Evolutionary conservation across 1,140 invertebrate genomes (phyloP).

Genomic region (Ruditapes philippinarum): DNA sequence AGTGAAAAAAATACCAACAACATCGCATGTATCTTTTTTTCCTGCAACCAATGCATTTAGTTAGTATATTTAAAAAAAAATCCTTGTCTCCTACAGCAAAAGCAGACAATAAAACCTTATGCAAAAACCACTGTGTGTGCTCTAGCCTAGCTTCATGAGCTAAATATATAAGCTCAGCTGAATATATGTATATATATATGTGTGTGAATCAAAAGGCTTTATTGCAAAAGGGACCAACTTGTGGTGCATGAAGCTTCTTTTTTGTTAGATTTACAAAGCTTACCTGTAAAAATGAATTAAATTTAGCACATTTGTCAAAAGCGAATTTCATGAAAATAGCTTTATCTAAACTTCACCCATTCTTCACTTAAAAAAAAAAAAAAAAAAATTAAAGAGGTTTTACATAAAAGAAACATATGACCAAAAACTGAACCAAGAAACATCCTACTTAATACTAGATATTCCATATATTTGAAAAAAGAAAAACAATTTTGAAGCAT

Average conservation of each 20-base stretch:
- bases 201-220: background rate
- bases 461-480: too few species aligned
- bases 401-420: too few species aligned
- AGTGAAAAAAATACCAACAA: background rate
- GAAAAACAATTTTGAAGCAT: too few species aligned
- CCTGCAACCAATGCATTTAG: background rate
- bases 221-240: slow-evolving; percentile 19
- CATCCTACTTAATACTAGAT: too few species aligned
- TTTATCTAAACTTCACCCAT: too few species aligned
- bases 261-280: background rate
- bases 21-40: background rate
- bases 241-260: background rate
- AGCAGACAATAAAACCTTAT: background rate
- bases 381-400: too few species aligned
- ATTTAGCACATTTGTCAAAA: background rate
- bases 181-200: background rate
- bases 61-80: background rate
- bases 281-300: background rate
- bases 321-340: background rate
- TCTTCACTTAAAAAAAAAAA: too few species aligned
- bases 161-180: slow-evolving; percentile 14
- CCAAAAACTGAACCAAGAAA: too few species aligned
- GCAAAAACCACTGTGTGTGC: slow-evolving; percentile 35
- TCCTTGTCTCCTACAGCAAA: background rate
- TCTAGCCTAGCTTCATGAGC: slow-evolving; percentile 21